Base-by-base conservation (phyloP, 2,113 vertebrate genomes). In the Larimichthys polyactis region DNA sequence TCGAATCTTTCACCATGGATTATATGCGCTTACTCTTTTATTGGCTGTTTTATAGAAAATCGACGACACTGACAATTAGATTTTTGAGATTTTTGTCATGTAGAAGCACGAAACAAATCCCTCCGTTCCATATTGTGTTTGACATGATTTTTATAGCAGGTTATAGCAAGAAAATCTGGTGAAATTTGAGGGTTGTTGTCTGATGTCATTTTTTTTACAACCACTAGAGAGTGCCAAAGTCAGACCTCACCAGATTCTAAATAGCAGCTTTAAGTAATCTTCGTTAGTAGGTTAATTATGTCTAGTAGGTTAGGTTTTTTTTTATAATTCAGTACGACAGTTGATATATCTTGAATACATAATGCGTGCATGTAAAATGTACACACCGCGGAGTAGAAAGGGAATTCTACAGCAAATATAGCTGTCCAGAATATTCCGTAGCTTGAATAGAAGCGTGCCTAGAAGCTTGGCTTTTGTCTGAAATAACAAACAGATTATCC, bases 401-500 rank as follows among this genome's bases (percentile, higher is more conserved):
- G 7, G 46, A 66, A 55, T 66, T 67, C 54, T 16, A 8, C 24
- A 12, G 32, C 58, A 84, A 74, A 88, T 66, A 40, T 20, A 40
- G 43, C 44, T 29, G 48, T 86, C 64, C 68, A 40, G 73, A 82
- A 87, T 46, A 68, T 74, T 59, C 66, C 55, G 68, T 12, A 17
- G 27, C 43, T 58, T 44, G 36, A 83, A 81, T n/a, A 36, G 60
- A 81, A 20, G 59, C 27, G 5, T 20, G 3, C 54, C 69, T 65
- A 43, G 72, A 70, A 75, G 83, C 66, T 17, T 8, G 49, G 65
- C 67, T 78, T 48, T 83, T 77, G 82, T 84, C 65, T 60, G 80
- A 81, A 81, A 88, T 67, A 87, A 74, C 67, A 81, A 88, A 82
- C 75, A 85, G 71, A 87, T 90, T 82, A 90, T 81, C 81, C 70